phyloP scores from a whole-genome alignment of 2,113 vertebrate genomes.

The Ptyas mucosa region DNA sequence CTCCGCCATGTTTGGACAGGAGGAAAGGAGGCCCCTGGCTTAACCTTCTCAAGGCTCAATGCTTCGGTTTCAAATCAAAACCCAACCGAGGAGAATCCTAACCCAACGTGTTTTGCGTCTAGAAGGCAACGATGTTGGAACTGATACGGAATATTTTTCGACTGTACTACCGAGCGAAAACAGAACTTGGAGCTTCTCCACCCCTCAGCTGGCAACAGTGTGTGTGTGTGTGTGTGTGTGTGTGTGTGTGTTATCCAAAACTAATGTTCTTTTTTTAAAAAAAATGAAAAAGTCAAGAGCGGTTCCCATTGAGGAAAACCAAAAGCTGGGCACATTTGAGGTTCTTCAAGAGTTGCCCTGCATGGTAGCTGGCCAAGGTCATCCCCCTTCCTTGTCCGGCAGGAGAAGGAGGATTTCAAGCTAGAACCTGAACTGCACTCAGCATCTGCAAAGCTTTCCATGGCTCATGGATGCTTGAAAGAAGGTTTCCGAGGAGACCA shows the following conservation, averaged over 20 bases:
- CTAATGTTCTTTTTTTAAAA: not conserved
- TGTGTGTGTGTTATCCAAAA: constrained; percentile 5
- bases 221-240: constrained; percentile 22
- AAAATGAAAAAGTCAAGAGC: constrained; percentile 5
- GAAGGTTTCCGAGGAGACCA: constrained; percentile 36
- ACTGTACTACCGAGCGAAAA: constrained; percentile 35
- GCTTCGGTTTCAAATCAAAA: not conserved
- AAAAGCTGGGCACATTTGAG: constrained; percentile 36
- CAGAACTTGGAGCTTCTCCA: constrained; percentile 11
- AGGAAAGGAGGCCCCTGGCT: too few relatives aligned
- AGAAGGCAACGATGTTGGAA: not conserved
- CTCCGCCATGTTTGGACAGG: not conserved
- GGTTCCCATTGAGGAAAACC: constrained; percentile 16
- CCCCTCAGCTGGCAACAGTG: constrained; percentile 21
- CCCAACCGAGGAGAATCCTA: not conserved
- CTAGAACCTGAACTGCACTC: constrained; percentile 29
- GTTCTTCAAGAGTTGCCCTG: constrained; percentile 55
- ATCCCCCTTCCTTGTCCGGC: constrained; percentile 58
- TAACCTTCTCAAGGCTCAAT: not conserved
- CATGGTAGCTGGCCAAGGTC: not conserved
- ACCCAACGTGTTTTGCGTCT: not conserved
- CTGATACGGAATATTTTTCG: not conserved
- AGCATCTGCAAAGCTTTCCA: constrained; percentile 15
- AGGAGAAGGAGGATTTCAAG: constrained; percentile 35
- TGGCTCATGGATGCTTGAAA: constrained; percentile 38